Evolutionary conservation across 1,140 invertebrate genomes (phyloP).

Genomic region (Hyposmocoma kahamanoa): DNA sequence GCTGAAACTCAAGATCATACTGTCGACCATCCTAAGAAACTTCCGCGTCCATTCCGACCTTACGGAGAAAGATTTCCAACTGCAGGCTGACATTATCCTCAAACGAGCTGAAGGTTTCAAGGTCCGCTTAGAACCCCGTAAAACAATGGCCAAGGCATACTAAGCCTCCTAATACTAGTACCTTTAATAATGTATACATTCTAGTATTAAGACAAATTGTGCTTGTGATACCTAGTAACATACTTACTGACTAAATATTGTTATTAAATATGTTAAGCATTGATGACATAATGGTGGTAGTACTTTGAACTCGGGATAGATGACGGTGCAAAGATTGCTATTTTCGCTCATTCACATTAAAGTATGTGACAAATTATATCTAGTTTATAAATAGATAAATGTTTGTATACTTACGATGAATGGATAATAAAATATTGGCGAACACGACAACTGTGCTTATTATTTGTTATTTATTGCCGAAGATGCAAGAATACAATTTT

Average conservation of each 20-base stretch:
- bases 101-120: conserved; percentile 89
- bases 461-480: not conserved
- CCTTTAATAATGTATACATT: conserved; percentile 21
- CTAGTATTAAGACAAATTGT: conserved; percentile 25
- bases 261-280: conserved; percentile 30
- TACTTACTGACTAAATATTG: conserved; percentile 59
- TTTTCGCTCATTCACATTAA: conserved; percentile 33
- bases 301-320: conserved; percentile 30
- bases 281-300: conserved; percentile 42
- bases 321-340: conserved; percentile 23
- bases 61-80: conserved; percentile 82
- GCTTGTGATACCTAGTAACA: conserved; percentile 47
- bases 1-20: conserved; percentile 90
- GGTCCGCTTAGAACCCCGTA: conserved; percentile 80
- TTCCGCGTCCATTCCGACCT: conserved; percentile 83
- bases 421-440: conserved; percentile 4
- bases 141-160: conserved; percentile 49
- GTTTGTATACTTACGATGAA: conserved; percentile 13
- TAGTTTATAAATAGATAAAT: conserved; percentile 50
- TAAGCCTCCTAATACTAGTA: conserved; percentile 15
- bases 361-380: conserved; percentile 19
- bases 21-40: conserved; percentile 90
- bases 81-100: conserved; percentile 89
- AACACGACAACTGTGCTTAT: not conserved
- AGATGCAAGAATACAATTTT: too few relatives aligned